phyloP scores from a whole-genome alignment of 1,140 invertebrate species.

The Heliothis virescens region DNA sequence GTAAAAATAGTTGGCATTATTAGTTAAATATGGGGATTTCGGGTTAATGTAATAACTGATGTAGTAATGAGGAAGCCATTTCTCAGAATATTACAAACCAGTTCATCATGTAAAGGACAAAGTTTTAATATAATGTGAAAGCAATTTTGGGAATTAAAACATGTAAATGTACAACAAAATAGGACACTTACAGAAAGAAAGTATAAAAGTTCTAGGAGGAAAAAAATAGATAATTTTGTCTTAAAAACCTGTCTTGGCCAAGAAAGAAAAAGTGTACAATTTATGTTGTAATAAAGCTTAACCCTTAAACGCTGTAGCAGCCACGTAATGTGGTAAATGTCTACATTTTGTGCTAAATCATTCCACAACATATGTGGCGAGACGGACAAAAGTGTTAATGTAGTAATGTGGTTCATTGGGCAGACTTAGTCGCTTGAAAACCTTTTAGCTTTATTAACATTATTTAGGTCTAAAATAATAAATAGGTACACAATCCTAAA shows the following conservation, averaged over 20 bases:
- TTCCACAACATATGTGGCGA: constrained; percentile 23
- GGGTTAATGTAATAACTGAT: too few relatives aligned
- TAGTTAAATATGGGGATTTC: too few relatives aligned
- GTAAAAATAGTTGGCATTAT: too few relatives aligned
- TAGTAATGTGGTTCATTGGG: constrained; percentile 2
- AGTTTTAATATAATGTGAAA: too few relatives aligned
- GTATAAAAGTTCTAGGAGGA: background rate
- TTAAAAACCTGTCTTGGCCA: background rate
- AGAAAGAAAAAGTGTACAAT: constrained; percentile 4
- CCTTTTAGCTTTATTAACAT: too few relatives aligned
- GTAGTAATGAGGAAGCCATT: too few relatives aligned
- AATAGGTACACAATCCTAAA: too few relatives aligned
- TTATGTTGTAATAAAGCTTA: constrained; percentile 7
- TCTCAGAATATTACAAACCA: too few relatives aligned
- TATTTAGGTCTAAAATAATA: background rate
- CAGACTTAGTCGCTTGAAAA: background rate
- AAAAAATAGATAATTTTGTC: background rate
- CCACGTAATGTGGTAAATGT: constrained; percentile 23
- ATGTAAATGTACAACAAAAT: too few relatives aligned
- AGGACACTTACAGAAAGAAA: too few relatives aligned
- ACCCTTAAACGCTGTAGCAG: constrained; percentile 4
- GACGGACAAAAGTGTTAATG: constrained; percentile 1
- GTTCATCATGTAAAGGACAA: too few relatives aligned
- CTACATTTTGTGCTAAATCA: constrained; percentile 16
- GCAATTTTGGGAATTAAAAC: too few relatives aligned